phyloP scores from a whole-genome alignment of 2,113 vertebrate species.

The Charina bottae region DNA sequence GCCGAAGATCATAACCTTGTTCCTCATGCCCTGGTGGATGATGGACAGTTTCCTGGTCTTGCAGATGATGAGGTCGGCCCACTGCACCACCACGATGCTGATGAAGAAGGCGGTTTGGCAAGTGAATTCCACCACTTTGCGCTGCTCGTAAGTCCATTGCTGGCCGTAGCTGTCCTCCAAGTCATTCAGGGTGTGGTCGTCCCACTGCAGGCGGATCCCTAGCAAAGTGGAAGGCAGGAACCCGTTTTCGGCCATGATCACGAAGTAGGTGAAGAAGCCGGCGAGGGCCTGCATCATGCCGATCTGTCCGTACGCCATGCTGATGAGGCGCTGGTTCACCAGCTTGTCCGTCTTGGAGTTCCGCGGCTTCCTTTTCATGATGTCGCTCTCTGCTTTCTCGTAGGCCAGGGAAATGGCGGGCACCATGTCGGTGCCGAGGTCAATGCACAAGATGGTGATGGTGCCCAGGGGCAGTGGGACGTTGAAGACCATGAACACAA shows the following conservation, averaged over 20 bases:
- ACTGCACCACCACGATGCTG: conserved; percentile 93
- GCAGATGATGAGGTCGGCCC: conserved; percentile 93
- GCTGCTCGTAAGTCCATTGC: conserved; percentile 93
- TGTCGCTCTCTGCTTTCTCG: conserved; percentile 92
- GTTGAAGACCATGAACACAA: conserved; percentile 88
- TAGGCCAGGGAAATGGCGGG: conserved; percentile 94
- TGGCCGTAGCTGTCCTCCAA: conserved; percentile 86
- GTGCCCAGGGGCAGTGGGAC: conserved; percentile 91
- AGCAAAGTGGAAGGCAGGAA: conserved; percentile 79
- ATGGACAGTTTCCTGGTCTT: conserved; percentile 91
- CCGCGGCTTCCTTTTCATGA: conserved; percentile 89
- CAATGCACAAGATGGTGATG: conserved; percentile 93
- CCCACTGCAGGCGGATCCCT: conserved; percentile 88
- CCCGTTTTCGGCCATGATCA: conserved; percentile 93
- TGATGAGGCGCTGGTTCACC: conserved; percentile 93
- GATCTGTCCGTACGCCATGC: conserved; percentile 94
- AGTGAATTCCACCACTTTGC: conserved; percentile 90
- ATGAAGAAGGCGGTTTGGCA: conserved; percentile 91
- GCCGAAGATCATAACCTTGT: conserved; percentile 77
- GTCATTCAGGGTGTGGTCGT: conserved; percentile 82
- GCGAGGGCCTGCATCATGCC: conserved; percentile 91
- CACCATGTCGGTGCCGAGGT: conserved; percentile 95
- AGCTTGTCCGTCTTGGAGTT: conserved; percentile 89
- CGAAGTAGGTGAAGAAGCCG: conserved; percentile 94
- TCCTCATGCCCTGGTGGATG: conserved; percentile 93